Conservation (phyloP, 2,797 vertebrate genomes). For the Spinibarbus caldwelli region DNA sequence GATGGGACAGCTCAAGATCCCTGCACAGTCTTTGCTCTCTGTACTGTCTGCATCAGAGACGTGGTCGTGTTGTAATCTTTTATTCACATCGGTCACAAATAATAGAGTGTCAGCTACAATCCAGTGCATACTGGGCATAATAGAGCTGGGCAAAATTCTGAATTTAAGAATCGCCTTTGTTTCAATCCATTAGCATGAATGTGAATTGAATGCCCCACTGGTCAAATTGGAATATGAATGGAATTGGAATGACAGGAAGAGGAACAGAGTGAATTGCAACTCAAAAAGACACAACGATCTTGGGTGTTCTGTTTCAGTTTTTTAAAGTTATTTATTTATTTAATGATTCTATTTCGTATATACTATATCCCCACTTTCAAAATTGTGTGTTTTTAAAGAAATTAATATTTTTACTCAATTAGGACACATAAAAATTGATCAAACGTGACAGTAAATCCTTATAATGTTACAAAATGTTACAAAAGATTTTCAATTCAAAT, state of each 20-base stretch:
- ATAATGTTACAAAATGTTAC: neutral
- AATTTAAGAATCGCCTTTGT: neutral
- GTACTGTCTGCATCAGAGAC: constrained; percentile 40
- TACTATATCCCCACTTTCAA: neutral
- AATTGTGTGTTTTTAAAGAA: neutral
- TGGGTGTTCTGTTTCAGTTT: neutral
- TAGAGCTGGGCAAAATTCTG: neutral
- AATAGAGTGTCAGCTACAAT: constrained; percentile 36
- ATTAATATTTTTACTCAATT: neutral
- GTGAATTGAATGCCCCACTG: neutral
- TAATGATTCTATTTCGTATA: neutral
- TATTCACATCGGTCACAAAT: constrained; percentile 47
- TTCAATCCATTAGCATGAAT: neutral
- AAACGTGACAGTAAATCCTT: neutral
- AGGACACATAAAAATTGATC: neutral
- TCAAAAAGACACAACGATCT: no score
- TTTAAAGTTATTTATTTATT: neutral
- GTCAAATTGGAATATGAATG: neutral
- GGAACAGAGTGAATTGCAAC: no score
- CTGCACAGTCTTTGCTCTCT: constrained; percentile 23
- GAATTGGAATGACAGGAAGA: neutral
- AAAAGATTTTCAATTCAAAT: neutral
- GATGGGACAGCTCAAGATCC: constrained; percentile 52
- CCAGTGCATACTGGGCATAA: neutral
- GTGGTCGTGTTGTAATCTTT: constrained; percentile 45